Base-by-base conservation (phyloP, 2,888 invertebrate species). In the Drosophila mayaguana region DNA sequence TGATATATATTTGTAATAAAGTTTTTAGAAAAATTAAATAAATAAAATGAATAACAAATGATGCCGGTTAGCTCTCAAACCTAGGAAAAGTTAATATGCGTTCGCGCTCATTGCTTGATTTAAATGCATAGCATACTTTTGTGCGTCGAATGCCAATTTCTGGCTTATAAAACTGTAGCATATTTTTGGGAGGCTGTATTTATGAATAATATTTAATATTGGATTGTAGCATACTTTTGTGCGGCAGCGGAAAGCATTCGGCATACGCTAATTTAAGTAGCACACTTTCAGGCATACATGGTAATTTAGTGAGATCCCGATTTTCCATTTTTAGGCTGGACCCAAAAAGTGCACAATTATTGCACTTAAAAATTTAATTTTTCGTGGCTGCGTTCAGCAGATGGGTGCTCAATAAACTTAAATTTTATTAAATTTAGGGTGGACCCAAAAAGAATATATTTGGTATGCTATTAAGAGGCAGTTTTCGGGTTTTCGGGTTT, bases 221-320 rank as follows among this genome's bases (percentile, higher is more conserved):
- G n/a, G 1, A 9, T n/a, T 12, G 9, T 12, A 12, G 69, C 38
- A 34, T 40, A 34, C 46, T 46, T 48, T 71, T 28, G 12, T 6
- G 51, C 62, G 18, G 22, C 8, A 20, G 1, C 9, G 0, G 6
- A 16, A 40, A 40, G 6, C 20, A 0, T 0, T 1, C 0, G 0
- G 6, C 12, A 2, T 8, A 9, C 3, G 25, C 16, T 34, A 34
- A 34, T 22, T 34, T 55, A 20, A 3, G 6, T 12, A 40, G 28
- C 64, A 51, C 65, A 54, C 61, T 59, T 48, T 57, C 14, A 5
- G 16, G 57, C 51, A 46, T 36, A n/a, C 0, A 0, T 0, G 0
- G 18, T 9, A 38, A 20, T 12, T 59, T 6, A 36, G 3, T 62
- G 42, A 43, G 59, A 34, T 34, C 7, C n/a, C 7, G 12, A 34